Evolutionary conservation across 2,888 invertebrate species (phyloP).

Genomic region (Galerucella pusilla): DNA sequence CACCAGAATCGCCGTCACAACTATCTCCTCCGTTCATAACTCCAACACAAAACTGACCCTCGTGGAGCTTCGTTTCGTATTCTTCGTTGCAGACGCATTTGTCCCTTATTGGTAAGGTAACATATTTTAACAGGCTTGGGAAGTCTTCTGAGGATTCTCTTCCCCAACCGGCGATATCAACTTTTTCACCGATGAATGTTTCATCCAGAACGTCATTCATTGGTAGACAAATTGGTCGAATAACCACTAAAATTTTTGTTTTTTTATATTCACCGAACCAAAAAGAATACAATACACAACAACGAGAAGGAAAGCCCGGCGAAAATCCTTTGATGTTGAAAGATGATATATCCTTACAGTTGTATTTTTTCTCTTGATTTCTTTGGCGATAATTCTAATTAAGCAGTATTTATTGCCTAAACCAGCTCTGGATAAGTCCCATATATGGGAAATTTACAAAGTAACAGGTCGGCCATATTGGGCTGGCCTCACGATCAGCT

Average conservation of each 20-base stretch:
- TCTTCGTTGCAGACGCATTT: slow-evolving; percentile 33
- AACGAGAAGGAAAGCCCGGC: too few species aligned
- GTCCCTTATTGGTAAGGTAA: slow-evolving; percentile 38
- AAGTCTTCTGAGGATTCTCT: slow-evolving; percentile 25
- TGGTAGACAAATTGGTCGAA: slow-evolving; percentile 71
- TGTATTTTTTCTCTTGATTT: too few species aligned
- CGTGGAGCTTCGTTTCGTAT: slow-evolving; percentile 33
- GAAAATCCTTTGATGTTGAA: too few species aligned
- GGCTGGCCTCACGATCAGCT: too few species aligned
- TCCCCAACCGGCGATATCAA: slow-evolving; percentile 70
- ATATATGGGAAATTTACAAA: too few species aligned
- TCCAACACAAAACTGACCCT: slow-evolving; percentile 45
- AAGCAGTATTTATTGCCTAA: too few species aligned
- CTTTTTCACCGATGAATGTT: slow-evolving; percentile 58
- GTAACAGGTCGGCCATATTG: too few species aligned
- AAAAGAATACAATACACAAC: too few species aligned
- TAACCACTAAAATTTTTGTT: slow-evolving; percentile 64
- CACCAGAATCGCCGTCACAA: slow-evolving; percentile 74
- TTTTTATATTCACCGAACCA: not conserved
- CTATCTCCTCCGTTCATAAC: slow-evolving; percentile 70
- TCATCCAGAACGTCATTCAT: slow-evolving; percentile 60
- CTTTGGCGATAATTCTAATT: too few species aligned
- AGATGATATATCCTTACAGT: too few species aligned
- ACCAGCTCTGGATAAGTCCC: too few species aligned
- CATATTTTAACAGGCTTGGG: slow-evolving; percentile 38